These are phyloP conservation scores for Scaptodrosophila latifasciaeformis DNA, from an alignment of 2,888 invertebrate genomes.

Conservation along the genomic window DNA sequence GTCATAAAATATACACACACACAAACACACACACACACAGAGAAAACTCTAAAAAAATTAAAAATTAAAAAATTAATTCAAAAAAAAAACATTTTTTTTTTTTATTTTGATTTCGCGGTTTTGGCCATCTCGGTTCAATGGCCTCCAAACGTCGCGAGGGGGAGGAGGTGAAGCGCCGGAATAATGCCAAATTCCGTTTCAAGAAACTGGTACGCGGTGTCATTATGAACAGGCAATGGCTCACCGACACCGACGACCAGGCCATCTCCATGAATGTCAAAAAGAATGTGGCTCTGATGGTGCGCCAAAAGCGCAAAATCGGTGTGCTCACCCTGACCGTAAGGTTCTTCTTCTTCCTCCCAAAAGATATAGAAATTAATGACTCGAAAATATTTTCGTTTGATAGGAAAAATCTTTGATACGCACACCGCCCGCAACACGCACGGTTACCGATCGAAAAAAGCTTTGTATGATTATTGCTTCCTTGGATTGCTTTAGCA, in stretches of 20 bases:
- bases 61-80: neutral
- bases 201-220: conserved; percentile 23
- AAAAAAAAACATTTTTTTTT: neutral
- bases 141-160: conserved; percentile 16
- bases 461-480: conserved; percentile 79
- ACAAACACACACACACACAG: neutral
- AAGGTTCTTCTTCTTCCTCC: too few species aligned
- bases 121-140: too few species aligned
- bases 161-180: conserved; percentile 14
- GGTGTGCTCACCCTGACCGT: conserved; percentile 34
- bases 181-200: conserved; percentile 5
- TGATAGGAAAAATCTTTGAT: conserved; percentile 80
- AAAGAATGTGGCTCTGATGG: conserved; percentile 29
- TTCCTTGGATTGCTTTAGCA: conserved; percentile 79
- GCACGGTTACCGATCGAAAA: conserved; percentile 79
- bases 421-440: conserved; percentile 77
- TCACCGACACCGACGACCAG: conserved; percentile 33
- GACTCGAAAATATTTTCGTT: too few species aligned
- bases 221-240: conserved; percentile 24
- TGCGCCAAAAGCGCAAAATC: conserved; percentile 32
- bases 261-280: conserved; percentile 35
- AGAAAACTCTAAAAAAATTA: neutral
- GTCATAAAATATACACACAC: neutral
- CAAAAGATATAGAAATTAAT: neutral
- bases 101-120: too few species aligned